These are phyloP conservation scores for Centrocercus urophasianus DNA, from an alignment of 2,113 vertebrate genomes.

Conservation along the genomic window DNA sequence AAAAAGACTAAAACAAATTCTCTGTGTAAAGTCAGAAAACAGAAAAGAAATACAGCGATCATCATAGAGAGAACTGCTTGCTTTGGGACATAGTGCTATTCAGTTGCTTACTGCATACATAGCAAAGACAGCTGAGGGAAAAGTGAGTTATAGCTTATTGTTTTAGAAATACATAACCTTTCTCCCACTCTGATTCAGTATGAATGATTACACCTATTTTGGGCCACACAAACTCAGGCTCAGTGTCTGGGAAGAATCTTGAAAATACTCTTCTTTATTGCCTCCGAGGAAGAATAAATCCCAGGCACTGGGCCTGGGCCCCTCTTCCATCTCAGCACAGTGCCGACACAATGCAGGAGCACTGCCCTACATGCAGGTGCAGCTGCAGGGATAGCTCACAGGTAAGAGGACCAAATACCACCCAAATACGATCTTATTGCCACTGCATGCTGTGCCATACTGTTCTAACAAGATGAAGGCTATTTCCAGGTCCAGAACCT, in stretches of 20 bases:
- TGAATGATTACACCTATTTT: not conserved
- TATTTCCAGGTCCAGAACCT: not conserved
- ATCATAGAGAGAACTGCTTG: not conserved
- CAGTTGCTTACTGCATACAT: rapidly evolving
- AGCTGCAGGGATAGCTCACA: rapidly evolving
- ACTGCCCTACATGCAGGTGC: rapidly evolving
- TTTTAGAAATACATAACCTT: not conserved
- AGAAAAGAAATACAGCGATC: not conserved
- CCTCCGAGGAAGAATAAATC: not conserved
- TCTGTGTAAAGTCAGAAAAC: not conserved
- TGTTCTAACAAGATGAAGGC: not conserved
- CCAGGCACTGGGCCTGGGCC: not conserved
- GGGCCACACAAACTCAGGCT: not conserved
- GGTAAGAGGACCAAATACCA: not conserved
- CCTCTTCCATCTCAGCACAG: not conserved
- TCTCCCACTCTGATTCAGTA: not conserved
- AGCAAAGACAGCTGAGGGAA: not conserved
- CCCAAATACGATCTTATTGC: not conserved
- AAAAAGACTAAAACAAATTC: not conserved
- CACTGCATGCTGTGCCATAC: rapidly evolving
- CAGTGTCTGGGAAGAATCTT: rapidly evolving
- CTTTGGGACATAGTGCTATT: not conserved
- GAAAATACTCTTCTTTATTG: not conserved
- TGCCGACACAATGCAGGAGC: rapidly evolving
- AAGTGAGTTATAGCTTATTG: not conserved